These are phyloP conservation scores for Oryzaephilus surinamensis DNA, from an alignment of 1,140 invertebrate species.

Conservation along the genomic window DNA sequence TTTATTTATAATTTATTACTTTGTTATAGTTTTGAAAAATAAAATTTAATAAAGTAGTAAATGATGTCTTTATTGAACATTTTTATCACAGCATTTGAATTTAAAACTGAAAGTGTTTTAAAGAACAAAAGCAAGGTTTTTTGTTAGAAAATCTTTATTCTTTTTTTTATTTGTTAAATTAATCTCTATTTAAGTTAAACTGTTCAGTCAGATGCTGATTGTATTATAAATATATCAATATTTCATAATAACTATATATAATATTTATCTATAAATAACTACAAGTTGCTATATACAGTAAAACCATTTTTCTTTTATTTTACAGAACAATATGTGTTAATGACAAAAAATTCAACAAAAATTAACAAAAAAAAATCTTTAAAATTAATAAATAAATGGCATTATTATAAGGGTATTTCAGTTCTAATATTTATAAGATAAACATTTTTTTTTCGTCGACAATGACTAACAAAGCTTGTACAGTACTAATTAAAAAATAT, in stretches of 20 bases:
- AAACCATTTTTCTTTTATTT: slow-evolving; percentile 24
- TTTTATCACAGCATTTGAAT: too few relatives aligned
- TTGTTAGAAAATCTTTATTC: slow-evolving; percentile 29
- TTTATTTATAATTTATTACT: too few relatives aligned
- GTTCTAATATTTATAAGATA: too few relatives aligned
- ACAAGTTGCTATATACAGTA: slow-evolving; percentile 27
- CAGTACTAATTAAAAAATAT: too few relatives aligned
- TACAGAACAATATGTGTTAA: slow-evolving; percentile 25
- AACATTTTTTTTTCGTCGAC: too few relatives aligned
- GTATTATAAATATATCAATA: slow-evolving; percentile 35
- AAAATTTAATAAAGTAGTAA: too few relatives aligned
- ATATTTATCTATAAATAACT: slow-evolving; percentile 13
- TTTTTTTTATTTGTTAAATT: slow-evolving; percentile 12
- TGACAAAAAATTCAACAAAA: slow-evolving; percentile 22
- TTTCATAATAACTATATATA: slow-evolving; percentile 30
- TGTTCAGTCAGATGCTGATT: slow-evolving; percentile 34
- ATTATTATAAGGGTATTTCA: too few relatives aligned
- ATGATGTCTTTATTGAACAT: too few relatives aligned
- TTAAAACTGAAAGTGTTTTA: too few relatives aligned
- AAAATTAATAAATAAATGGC: slow-evolving; percentile 12
- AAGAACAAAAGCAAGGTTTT: too few relatives aligned
- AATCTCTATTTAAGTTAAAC: slow-evolving; percentile 29
- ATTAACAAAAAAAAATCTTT: slow-evolving; percentile 14
- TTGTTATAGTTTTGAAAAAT: too few relatives aligned
- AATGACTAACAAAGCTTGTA: too few relatives aligned